These are phyloP conservation scores for Cebidichthys violaceus DNA, from an alignment of 2,113 vertebrate genomes.

Conservation along the genomic window DNA sequence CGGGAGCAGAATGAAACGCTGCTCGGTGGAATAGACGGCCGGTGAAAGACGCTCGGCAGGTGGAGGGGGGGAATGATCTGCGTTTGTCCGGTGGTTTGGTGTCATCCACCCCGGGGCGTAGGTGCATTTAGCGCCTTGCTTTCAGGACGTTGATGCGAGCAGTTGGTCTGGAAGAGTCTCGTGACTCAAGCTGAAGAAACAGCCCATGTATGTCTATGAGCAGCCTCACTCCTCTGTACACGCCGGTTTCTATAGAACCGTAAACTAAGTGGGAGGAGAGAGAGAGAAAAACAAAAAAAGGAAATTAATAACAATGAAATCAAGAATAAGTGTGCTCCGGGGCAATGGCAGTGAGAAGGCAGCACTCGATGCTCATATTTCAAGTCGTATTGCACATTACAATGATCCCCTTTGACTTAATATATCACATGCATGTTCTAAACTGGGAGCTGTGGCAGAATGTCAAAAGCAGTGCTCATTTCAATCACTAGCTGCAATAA, in stretches of 20 bases:
- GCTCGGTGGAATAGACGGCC: background rate
- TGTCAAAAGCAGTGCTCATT: background rate
- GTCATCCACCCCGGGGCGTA: background rate
- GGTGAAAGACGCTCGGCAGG: background rate
- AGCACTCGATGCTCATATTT: background rate
- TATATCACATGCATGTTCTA: background rate
- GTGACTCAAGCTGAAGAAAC: background rate
- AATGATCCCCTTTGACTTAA: background rate
- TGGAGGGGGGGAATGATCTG: background rate
- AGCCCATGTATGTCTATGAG: background rate
- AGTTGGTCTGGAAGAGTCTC: background rate
- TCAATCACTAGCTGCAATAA: too few species aligned
- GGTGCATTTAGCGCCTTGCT: background rate
- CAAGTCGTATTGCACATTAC: constrained; percentile 10
- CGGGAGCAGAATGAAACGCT: background rate
- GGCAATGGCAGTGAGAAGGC: background rate
- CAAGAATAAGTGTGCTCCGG: background rate
- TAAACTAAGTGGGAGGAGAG: too few species aligned
- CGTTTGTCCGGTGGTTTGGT: background rate
- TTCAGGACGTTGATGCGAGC: background rate
- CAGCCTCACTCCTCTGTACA: background rate
- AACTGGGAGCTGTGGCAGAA: background rate
- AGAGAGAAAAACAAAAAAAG: too few species aligned
- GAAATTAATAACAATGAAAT: background rate
- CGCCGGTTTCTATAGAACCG: background rate